These are phyloP conservation scores for Pentalonia nigronervosa DNA, from an alignment of 1,140 invertebrate species.

Conservation along the genomic window DNA sequence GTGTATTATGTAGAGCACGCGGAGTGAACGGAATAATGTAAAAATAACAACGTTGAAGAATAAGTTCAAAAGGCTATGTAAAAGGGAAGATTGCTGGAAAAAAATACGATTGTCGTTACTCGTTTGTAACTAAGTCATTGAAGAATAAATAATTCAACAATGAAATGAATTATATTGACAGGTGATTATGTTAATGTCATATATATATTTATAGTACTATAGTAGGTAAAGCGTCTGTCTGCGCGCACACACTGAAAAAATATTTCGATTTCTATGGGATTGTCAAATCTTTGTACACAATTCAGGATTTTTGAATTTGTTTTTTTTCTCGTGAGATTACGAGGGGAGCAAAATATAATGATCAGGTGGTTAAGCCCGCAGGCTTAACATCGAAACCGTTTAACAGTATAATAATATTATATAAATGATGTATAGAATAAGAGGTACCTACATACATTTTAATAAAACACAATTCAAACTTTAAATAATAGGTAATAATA, in stretches of 20 bases:
- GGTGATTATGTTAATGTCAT: conserved; percentile 51
- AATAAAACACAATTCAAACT: conserved; percentile 24
- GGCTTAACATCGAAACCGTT: conserved; percentile 17
- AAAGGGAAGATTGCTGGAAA: not conserved
- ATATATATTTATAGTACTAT: not conserved
- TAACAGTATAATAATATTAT: conserved; percentile 22
- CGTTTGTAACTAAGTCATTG: conserved; percentile 48
- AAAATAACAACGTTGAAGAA: conserved; percentile 55
- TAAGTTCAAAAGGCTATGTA: conserved; percentile 21
- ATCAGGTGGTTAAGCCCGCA: conserved; percentile 32
- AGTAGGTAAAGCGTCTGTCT: not conserved
- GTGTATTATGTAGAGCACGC: not conserved
- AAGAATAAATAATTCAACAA: conserved; percentile 56
- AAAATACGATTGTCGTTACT: conserved; percentile 45
- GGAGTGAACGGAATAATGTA: conserved; percentile 34
- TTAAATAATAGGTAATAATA: conserved; percentile 23
- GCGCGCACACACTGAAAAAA: not conserved
- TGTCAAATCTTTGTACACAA: conserved; percentile 2
- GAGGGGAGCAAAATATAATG: conserved; percentile 10
- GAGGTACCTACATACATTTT: not conserved
- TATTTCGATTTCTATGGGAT: conserved; percentile 34
- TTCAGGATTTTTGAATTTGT: conserved; percentile 9
- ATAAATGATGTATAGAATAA: not conserved
- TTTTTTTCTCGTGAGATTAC: conserved; percentile 20
- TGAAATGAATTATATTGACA: conserved; percentile 55